Conservation (phyloP, 2,797 vertebrate genomes). For the Rhincodon typus region DNA sequence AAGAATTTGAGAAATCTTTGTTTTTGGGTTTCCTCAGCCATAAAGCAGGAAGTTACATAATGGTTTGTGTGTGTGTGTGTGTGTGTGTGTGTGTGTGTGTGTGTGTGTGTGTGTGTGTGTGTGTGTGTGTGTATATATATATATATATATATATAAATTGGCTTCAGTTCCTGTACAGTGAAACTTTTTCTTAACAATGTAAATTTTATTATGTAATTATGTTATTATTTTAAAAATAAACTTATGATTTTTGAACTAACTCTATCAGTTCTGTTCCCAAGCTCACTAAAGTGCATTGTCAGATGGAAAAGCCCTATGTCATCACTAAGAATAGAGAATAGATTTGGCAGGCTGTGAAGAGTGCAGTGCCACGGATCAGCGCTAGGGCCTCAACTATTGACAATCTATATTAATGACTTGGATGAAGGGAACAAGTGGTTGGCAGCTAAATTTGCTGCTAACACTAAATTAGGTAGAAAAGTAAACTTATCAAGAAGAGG, state of each 20-base stretch:
- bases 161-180: background rate
- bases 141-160: background rate
- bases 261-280: background rate
- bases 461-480: no score
- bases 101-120: background rate
- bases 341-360: no score
- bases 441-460: no score
- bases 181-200: background rate
- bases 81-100: no score
- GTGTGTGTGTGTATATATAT: no score
- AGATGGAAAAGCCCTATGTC: background rate
- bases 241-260: background rate
- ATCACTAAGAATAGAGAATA: background rate
- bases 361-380: no score
- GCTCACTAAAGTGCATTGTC: background rate
- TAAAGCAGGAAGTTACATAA: background rate
- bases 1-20: background rate
- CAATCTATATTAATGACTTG: no score
- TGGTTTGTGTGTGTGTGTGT: background rate
- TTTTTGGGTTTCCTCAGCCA: background rate
- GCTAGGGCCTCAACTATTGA: no score
- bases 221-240: background rate
- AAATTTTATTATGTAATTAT: background rate
- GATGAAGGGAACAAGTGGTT: no score
- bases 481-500: no score